These are phyloP conservation scores for Stigmatopora argus DNA, from an alignment of 2,113 vertebrate species.

Conservation along the genomic window DNA sequence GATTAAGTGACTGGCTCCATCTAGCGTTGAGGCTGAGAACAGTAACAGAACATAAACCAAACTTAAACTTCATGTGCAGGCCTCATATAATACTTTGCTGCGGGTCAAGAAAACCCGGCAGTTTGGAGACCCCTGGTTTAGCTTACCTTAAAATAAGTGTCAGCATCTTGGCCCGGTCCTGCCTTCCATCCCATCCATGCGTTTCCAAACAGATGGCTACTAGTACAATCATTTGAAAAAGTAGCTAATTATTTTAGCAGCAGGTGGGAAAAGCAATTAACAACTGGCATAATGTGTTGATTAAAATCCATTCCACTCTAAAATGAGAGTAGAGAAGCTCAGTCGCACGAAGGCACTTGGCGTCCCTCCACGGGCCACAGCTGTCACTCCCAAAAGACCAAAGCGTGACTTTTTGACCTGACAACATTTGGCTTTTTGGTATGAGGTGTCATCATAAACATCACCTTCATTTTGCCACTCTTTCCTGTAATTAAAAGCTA, in stretches of 20 bases:
- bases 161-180: conserved; percentile 64
- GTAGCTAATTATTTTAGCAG: conserved; percentile 78
- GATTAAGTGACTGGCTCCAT: no score
- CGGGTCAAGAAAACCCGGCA: no score
- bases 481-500: not conserved
- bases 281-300: conserved; percentile 80
- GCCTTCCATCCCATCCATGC: conserved; percentile 58
- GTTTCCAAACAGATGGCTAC: conserved; percentile 78
- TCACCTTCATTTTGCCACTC: not conserved
- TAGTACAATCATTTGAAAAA: conserved; percentile 67
- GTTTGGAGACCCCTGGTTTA: no score
- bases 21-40: no score
- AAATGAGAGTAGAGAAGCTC: conserved; percentile 52
- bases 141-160: conserved; percentile 54
- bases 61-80: no score
- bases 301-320: conserved; percentile 74
- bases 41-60: no score
- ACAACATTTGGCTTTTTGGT: not conserved
- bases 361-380: conserved; percentile 51
- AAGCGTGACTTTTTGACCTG: conserved; percentile 11
- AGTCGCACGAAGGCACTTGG: conserved; percentile 55
- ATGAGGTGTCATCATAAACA: not conserved
- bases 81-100: no score
- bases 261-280: conserved; percentile 75
- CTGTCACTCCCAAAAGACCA: conserved; percentile 38